A percentile compares a stretch with the other conserved stretches of the same genome.
Conservation (phyloP, 2,888 invertebrate genomes). For the Graphium colonna region DNA sequence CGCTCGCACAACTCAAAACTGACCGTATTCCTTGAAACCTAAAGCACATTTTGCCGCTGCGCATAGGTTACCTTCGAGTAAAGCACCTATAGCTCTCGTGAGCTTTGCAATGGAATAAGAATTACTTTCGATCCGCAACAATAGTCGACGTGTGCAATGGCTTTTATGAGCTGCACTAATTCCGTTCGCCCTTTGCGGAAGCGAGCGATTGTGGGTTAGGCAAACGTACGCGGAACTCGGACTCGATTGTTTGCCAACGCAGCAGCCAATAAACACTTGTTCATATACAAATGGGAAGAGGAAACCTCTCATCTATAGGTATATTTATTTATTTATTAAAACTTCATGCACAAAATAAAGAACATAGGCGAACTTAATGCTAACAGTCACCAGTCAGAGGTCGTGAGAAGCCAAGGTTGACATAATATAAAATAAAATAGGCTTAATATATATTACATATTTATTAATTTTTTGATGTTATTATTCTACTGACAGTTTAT, state of each 20-base stretch:
- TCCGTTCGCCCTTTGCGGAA: conserved; percentile 67
- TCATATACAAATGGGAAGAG: background rate
- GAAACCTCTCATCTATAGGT: background rate
- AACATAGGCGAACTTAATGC: too few species aligned
- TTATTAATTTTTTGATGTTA: too few species aligned
- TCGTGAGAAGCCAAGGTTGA: too few species aligned
- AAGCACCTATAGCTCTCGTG: conserved; percentile 54
- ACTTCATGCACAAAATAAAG: too few species aligned
- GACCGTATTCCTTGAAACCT: background rate
- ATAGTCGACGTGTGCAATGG: conserved; percentile 32
- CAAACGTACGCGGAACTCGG: conserved; percentile 38
- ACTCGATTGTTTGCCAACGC: background rate
- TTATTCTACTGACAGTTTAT: too few species aligned
- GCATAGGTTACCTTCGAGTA: conserved; percentile 41
- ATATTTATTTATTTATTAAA: too few species aligned
- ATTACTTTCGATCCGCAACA: conserved; percentile 51
- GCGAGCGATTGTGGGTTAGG: conserved; percentile 46
- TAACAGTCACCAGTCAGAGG: too few species aligned
- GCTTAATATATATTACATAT: too few species aligned
- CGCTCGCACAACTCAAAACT: background rate
- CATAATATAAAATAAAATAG: too few species aligned
- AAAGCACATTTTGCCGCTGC: conserved; percentile 29
- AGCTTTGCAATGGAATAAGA: conserved; percentile 66
- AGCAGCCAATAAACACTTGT: background rate
- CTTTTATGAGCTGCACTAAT: conserved; percentile 54